Base-by-base conservation (phyloP, 2,888 invertebrate species). In the Spisula subtruncata region DNA sequence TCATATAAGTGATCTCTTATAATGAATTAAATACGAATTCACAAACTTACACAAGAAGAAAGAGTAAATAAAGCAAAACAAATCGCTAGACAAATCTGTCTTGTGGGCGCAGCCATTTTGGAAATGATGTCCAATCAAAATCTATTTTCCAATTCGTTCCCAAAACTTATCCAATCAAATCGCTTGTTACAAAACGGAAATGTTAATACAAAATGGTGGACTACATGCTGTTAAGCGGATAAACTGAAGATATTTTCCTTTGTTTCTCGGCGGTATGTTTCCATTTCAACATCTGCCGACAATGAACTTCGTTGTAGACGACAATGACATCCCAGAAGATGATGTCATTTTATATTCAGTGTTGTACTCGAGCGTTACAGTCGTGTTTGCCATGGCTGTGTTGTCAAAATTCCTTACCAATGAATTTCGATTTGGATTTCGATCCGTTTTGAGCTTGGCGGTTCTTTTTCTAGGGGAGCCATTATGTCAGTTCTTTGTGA, bases 401-500 rank as follows among this genome's bases (percentile, higher is more conserved):
- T 85, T 96, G 54, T 96, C 96, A 41, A 96, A 96, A 92, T 96
- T 96, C 92, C 88, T 96, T 41, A 96, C 96, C 75, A 96, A 96
- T 92, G 96, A 96, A 94, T 96, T 96, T 90, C 89, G 96, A 83
- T 96, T 96, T 91, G 96, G 96, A 51, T 95, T 96, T 90, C 92
- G 96, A 85, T 96, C 96, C 35, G 93, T 96, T 84, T 92, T 96
- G 82, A 96, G 96, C 89, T 93, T 96, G 48, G 93, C 94, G 18
- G 94, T 96, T n/a, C 87, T 96, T 75, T 96, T 96, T 91, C 90
- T 96, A 82, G 96, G 96, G 14, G 96, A 96, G 92, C 96, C 96
- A 6, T 90, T 96, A 51, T 96, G 96, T 86, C 96, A 96, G 87
- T 95, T 96, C 87, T 92, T 96, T 79, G 94, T 96, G 35, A 95